Base-by-base conservation (phyloP, 2,797 vertebrate species). In the Streptopelia turtur region DNA sequence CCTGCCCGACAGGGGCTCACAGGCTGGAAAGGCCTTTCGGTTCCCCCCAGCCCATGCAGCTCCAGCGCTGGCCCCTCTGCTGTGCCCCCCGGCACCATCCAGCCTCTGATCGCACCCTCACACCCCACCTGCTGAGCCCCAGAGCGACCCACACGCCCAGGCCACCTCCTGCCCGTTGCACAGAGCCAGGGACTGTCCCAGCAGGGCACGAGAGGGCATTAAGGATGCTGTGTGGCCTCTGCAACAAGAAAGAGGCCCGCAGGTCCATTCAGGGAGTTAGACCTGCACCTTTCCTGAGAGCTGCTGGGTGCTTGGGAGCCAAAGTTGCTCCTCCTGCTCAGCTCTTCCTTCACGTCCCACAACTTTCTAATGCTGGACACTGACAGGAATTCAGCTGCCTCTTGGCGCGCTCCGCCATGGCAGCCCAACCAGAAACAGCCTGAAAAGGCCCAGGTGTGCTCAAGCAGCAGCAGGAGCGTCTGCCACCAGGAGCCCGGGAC, bases 401-500 rank as follows among this genome's bases (percentile, higher is more conserved):
- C 53, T 52, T 8, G 1, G 31, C 2, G 1, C 1, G 8, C 37
- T 31, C 39, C 3, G 4, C 47, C 1, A 1, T 1, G 3, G 57
- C 47, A 71, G 33, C 27, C 53, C 31, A 25, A 49, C n/a, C 70
- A 70, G 64, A 37, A 72, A 16, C 39, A 49, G 64, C 31, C 37
- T 1, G 13, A 15, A 24, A 78, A 76, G 41, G 37, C 35, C 30
- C 24, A 10, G 9, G 24, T 72, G 56, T 77, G 66, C 47, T 31
- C 3, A 1, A 68, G 63, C 13, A 61, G 56, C 60, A 70, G 43
- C 35, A 47, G 52, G 8, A 91, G 25, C 2, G 7, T 9, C 61
- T 56, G 53, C 4, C 6, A 30, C 21, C n/a, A 72, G 31, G 61
- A 60, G 41, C 22, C 18, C 33, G 28, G 56, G 71, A 23, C 35